These are phyloP conservation scores for Xylocampa areola DNA, from an alignment of 2,888 invertebrate genomes.

Conservation along the genomic window DNA sequence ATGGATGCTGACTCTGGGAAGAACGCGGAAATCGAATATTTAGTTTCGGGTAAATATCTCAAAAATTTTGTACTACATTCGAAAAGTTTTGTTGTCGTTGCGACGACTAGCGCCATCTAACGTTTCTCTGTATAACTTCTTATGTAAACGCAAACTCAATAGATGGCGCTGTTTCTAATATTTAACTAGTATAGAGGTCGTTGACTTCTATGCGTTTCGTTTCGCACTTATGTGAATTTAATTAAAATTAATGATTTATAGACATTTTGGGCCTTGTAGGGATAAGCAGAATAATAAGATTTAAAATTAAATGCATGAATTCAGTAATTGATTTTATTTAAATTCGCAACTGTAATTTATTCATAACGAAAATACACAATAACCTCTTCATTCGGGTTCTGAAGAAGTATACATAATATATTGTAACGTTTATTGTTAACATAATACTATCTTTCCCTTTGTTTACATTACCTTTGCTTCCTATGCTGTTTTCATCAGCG, in stretches of 20 bases:
- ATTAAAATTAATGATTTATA: conserved; percentile 14
- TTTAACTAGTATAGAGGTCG: conserved; percentile 3
- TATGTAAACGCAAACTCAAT: not conserved
- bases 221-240: no score
- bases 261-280: not conserved
- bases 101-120: conserved; percentile 62
- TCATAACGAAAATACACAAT: not conserved
- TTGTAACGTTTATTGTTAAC: conserved; percentile 12
- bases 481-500: conserved; percentile 12
- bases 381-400: conserved; percentile 1
- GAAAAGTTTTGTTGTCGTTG: not conserved
- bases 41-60: conserved; percentile 90
- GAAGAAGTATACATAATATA: conserved; percentile 7
- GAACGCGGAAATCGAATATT: conserved; percentile 98
- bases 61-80: not conserved
- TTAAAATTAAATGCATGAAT: not conserved
- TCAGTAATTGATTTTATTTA: not conserved
- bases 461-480: conserved; percentile 31
- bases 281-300: not conserved
- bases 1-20: conserved; percentile 98
- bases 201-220: conserved; percentile 23
- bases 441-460: conserved; percentile 13
- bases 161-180: conserved; percentile 47
- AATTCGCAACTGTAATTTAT: not conserved
- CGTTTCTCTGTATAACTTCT: not conserved